Evolutionary conservation across 1,140 invertebrate species (phyloP).

Genomic region (Lordiphosa clarofinis): DNA sequence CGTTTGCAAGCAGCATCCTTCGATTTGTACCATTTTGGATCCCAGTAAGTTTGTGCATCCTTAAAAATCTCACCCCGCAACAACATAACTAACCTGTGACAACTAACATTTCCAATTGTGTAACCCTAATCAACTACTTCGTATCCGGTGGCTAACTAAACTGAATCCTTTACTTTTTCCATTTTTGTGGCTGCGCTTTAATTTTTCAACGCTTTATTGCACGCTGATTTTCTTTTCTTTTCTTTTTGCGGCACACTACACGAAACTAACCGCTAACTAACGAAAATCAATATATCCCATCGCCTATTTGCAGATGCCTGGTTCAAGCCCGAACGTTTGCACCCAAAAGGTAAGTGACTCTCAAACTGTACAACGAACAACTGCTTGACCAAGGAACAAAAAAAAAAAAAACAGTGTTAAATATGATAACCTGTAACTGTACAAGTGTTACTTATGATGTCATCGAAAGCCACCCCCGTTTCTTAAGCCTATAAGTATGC

Average conservation of each 20-base stretch:
- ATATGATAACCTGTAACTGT: constrained; percentile 4
- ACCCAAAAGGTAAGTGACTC: constrained; percentile 89
- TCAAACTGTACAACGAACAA: constrained; percentile 30
- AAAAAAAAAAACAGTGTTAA: constrained; percentile 2
- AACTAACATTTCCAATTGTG: background rate
- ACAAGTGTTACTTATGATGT: too few species aligned
- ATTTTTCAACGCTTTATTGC: constrained; percentile 4
- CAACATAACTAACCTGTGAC: constrained; percentile 34
- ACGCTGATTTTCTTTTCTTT: constrained; percentile 9
- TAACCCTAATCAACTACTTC: too few species aligned
- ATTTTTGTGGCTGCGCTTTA: constrained; percentile 2
- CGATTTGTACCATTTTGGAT: constrained; percentile 78
- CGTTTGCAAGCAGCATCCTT: constrained; percentile 70
- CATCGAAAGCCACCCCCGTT: constrained; percentile 2
- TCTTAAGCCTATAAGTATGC: constrained; percentile 33
- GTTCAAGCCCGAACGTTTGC: constrained; percentile 93
- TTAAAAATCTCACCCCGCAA: constrained; percentile 20
- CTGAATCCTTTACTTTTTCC: too few species aligned
- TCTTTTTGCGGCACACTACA: constrained; percentile 35
- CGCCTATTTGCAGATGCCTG: constrained; percentile 90
- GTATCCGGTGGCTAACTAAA: background rate
- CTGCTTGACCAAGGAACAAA: constrained; percentile 18
- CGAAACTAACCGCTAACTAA: constrained; percentile 64
- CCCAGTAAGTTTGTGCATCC: constrained; percentile 66
- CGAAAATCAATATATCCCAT: constrained; percentile 78